Conservation (phyloP, 2,113 vertebrate species). For the Scolopax mira region DNA sequence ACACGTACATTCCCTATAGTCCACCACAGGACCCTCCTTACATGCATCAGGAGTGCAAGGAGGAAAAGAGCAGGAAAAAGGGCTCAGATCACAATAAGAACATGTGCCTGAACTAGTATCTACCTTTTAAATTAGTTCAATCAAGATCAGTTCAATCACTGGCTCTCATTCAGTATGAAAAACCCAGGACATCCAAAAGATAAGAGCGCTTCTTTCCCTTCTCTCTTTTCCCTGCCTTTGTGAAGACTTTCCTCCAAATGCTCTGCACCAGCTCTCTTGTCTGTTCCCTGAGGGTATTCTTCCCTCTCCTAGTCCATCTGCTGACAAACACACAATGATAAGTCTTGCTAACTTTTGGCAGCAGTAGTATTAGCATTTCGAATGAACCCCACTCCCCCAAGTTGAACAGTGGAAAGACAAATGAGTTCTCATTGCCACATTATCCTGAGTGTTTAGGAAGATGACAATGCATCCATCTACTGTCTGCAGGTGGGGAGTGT, state of each 20-base stretch:
- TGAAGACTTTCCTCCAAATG: neutral
- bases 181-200: neutral
- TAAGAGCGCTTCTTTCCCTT: neutral
- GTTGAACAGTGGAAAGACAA: neutral
- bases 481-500: neutral
- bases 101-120: neutral
- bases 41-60: neutral
- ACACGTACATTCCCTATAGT: neutral
- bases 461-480: neutral
- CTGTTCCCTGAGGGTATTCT: neutral
- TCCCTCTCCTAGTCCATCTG: neutral
- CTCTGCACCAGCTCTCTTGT: neutral
- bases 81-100: neutral
- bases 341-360: slow-evolving; percentile 22
- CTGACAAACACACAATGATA: slow-evolving; percentile 3
- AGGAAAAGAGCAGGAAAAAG: neutral
- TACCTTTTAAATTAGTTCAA: neutral
- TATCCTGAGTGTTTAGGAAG: neutral
- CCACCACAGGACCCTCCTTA: neutral
- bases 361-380: neutral
- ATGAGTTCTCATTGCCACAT: neutral
- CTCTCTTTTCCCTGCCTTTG: neutral
- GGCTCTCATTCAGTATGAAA: neutral
- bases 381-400: neutral
- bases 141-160: too few relatives aligned